A percentile compares a stretch with the other conserved stretches of the same genome.
phyloP scores from a whole-genome alignment of 2,888 invertebrate genomes.

The Odontocerum albicorne region DNA sequence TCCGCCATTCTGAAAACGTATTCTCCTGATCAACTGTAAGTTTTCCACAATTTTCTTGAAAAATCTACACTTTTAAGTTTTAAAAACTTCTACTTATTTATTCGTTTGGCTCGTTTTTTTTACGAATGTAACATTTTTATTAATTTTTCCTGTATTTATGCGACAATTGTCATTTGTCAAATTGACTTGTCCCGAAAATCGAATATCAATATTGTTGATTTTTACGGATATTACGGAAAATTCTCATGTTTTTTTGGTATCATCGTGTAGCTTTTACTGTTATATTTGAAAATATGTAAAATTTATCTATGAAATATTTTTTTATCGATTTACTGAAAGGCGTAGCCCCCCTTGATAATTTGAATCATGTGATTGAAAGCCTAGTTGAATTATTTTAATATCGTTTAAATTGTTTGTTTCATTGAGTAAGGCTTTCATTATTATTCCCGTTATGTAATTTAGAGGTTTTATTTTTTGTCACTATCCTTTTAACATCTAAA shows the following conservation, averaged over 20 bases:
- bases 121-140: neutral
- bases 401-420: neutral
- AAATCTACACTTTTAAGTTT: neutral
- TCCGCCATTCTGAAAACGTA: slow-evolving; percentile 48
- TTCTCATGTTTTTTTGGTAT: neutral
- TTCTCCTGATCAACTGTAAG: slow-evolving; percentile 10
- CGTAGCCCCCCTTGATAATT: slow-evolving; percentile 12
- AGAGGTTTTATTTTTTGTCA: too few species aligned
- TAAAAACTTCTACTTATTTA: neutral
- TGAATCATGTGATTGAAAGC: slow-evolving; percentile 20
- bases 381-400: neutral
- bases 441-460: neutral
- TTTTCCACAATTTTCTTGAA: neutral
- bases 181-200: slow-evolving; percentile 4
- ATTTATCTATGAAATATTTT: too few species aligned
- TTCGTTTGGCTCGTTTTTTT: neutral
- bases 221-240: neutral
- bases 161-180: slow-evolving; percentile 20
- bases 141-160: slow-evolving; percentile 5
- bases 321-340: slow-evolving; percentile 17
- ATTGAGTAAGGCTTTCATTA: neutral
- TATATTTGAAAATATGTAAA: neutral
- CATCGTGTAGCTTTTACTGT: neutral
- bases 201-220: neutral
- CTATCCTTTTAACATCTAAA: too few species aligned